Evolutionary conservation across 2,113 vertebrate species (phyloP).

Genomic region (Epinephelus cyanopodus): DNA sequence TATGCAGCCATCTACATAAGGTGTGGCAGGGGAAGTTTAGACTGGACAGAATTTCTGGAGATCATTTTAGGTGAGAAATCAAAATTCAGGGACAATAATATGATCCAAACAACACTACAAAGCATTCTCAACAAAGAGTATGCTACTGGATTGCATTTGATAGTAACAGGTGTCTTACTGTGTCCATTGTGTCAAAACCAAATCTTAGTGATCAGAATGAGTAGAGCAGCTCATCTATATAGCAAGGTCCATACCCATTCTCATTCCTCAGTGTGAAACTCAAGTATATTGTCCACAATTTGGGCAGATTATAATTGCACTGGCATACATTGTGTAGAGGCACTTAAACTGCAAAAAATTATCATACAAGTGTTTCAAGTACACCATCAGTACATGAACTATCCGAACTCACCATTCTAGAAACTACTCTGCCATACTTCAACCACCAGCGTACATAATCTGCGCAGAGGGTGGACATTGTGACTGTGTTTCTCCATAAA

Average conservation of each 20-base stretch:
- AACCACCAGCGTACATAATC: constrained; percentile 13
- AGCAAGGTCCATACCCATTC: neutral
- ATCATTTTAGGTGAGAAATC: neutral
- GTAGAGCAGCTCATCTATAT: neutral
- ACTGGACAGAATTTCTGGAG: constrained; percentile 12
- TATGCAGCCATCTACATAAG: neutral
- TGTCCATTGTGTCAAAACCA: neutral
- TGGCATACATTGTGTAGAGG: neutral
- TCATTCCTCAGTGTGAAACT: neutral
- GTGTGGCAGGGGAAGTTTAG: constrained; percentile 29
- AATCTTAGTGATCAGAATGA: neutral
- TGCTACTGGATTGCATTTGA: neutral
- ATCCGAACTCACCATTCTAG: neutral
- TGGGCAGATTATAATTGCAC: neutral
- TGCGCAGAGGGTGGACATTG: constrained; percentile 29
- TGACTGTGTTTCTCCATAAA: constrained; percentile 64
- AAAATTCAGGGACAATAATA: neutral
- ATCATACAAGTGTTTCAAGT: neutral
- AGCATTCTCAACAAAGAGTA: neutral
- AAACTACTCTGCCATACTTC: neutral
- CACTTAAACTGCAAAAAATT: neutral
- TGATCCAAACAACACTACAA: neutral
- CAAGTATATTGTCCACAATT: neutral
- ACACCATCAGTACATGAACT: neutral
- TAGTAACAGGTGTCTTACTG: neutral